Evolutionary conservation across 1,140 invertebrate species (phyloP).

Genomic region (Calephelis virginiensis): DNA sequence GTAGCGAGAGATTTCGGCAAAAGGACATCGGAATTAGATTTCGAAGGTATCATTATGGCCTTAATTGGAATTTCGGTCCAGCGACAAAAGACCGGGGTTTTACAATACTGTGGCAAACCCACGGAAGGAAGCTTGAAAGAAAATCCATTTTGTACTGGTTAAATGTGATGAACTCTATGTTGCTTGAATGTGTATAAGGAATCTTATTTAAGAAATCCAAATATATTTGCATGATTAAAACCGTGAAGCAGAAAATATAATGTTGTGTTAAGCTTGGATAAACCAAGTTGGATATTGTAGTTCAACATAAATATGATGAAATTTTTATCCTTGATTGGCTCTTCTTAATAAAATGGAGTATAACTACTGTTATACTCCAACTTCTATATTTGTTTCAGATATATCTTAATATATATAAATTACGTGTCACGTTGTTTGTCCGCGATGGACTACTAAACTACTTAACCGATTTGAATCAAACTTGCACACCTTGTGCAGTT

Average conservation of each 20-base stretch:
- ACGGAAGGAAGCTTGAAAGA: slow-evolving; percentile 27
- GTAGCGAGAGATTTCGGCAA: slow-evolving; percentile 70
- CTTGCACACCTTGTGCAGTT: no score
- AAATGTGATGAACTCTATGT: slow-evolving; percentile 35
- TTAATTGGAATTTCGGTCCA: slow-evolving; percentile 38
- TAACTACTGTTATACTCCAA: no score
- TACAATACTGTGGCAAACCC: slow-evolving; percentile 26
- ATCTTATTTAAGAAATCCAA: slow-evolving; percentile 14
- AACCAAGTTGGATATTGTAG: neutral
- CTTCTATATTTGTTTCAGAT: no score
- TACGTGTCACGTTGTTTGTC: no score
- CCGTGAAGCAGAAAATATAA: slow-evolving; percentile 13
- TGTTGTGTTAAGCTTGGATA: slow-evolving; percentile 1
- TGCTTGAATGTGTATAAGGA: slow-evolving; percentile 27
- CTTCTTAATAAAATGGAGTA: no score
- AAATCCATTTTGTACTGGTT: slow-evolving; percentile 45
- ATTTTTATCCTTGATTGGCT: neutral
- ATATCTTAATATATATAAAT: no score
- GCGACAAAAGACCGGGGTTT: slow-evolving; percentile 34
- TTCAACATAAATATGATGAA: slow-evolving; percentile 8
- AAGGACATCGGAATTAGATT: slow-evolving; percentile 55
- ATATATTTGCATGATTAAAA: neutral
- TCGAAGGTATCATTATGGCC: slow-evolving; percentile 55
- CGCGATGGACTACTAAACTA: no score
- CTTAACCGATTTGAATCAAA: no score